phyloP scores from a whole-genome alignment of 2,113 vertebrate genomes.

The Falcunculus frontatus region DNA sequence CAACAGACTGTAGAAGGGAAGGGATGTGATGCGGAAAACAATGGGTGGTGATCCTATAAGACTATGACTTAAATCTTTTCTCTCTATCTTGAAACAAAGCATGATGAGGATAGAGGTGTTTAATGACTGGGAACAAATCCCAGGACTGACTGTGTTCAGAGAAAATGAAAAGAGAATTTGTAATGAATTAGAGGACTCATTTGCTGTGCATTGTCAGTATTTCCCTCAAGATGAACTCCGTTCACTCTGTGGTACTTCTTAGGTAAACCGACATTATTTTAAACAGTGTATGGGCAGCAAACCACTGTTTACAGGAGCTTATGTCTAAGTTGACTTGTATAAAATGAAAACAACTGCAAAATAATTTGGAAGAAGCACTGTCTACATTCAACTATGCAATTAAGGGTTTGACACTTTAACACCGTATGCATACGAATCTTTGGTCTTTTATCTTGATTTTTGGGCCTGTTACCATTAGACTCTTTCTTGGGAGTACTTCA shows the following conservation, averaged over 20 bases:
- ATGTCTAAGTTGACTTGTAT: not conserved
- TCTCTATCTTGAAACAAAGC: not conserved
- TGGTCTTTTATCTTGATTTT: constrained; percentile 44
- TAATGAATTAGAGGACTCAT: not conserved
- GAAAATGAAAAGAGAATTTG: not conserved
- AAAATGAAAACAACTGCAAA: not conserved
- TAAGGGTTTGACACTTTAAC: not conserved
- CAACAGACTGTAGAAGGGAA: not conserved
- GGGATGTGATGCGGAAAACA: not conserved
- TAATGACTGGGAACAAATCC: not conserved
- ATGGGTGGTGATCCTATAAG: not conserved
- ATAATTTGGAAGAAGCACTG: not conserved
- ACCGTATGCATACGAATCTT: not conserved
- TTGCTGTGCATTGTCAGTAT: not conserved
- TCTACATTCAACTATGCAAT: not conserved
- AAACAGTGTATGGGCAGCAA: not conserved
- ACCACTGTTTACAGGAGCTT: not conserved
- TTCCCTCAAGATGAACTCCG: not conserved
- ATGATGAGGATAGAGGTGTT: not conserved
- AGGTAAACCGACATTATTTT: not conserved
- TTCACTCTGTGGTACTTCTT: not conserved
- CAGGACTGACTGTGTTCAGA: not conserved
- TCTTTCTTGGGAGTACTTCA: constrained; percentile 2
- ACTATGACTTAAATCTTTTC: not conserved
- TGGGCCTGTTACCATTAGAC: not conserved